A percentile compares a stretch with the other conserved stretches of the same genome.
These are phyloP conservation scores for Boulengeromyrus knoepffleri DNA, from an alignment of 2,113 vertebrate genomes.

Conservation along the genomic window DNA sequence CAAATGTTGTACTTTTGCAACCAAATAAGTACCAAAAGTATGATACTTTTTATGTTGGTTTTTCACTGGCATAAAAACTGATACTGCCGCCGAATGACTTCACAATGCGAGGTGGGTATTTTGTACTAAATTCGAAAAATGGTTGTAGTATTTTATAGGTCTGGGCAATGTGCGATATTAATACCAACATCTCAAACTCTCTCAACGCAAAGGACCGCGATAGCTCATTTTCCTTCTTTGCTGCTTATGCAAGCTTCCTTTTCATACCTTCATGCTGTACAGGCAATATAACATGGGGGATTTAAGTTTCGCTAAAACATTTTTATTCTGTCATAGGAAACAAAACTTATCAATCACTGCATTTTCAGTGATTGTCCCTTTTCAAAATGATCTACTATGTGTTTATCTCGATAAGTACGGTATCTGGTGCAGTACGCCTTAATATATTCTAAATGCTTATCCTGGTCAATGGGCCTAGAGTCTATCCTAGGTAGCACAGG, in stretches of 20 bases:
- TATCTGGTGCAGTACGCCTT: background rate
- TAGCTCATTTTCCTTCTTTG: background rate
- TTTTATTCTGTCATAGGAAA: background rate
- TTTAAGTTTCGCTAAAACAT: background rate
- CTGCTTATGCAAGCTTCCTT: no score
- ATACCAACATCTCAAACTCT: background rate
- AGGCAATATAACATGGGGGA: background rate
- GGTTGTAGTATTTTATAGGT: background rate
- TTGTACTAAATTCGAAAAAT: background rate
- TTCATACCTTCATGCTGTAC: background rate
- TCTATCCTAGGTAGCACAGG: background rate
- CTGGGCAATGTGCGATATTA: background rate
- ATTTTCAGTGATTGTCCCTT: background rate
- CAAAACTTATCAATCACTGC: background rate
- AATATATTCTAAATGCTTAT: background rate
- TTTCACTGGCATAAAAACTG: background rate
- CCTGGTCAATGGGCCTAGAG: background rate
- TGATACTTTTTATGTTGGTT: background rate
- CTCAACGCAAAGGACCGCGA: background rate
- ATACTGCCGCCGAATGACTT: background rate
- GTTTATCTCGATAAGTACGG: background rate
- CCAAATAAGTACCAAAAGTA: background rate
- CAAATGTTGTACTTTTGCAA: background rate
- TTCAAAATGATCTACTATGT: background rate
- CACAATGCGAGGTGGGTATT: no score